These are phyloP conservation scores for Syncerus caffer DNA, from an alignment of 2,797 vertebrate species.

Conservation along the genomic window DNA sequence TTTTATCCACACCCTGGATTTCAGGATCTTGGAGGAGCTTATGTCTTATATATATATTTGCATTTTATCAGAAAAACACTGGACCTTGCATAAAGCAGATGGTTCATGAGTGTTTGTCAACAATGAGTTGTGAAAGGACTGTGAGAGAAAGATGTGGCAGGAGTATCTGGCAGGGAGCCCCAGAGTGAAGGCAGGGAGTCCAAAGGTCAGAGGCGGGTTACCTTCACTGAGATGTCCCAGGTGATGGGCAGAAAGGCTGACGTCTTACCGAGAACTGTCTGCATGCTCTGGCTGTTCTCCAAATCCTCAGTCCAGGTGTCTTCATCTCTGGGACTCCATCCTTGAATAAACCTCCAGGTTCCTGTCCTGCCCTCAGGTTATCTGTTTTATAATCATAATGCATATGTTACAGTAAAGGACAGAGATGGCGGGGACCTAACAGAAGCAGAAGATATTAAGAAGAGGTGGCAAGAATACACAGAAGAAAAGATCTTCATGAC, in stretches of 20 bases:
- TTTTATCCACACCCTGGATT: not conserved
- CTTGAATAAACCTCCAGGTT: not conserved
- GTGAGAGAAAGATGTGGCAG: not conserved
- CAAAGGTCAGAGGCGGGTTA: not conserved
- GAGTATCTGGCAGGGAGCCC: not conserved
- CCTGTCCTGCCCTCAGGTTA: not conserved
- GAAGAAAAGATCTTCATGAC: too few relatives aligned
- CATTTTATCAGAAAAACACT: not conserved
- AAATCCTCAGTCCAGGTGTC: not conserved
- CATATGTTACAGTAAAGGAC: too few relatives aligned
- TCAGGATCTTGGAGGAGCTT: not conserved
- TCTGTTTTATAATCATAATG: not conserved
- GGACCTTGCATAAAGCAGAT: not conserved
- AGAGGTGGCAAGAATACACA: too few relatives aligned
- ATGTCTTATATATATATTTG: not conserved
- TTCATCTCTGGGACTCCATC: not conserved
- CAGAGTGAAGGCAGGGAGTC: not conserved
- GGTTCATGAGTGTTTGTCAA: not conserved
- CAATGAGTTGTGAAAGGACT: not conserved
- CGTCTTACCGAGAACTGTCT: not conserved
- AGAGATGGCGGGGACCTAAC: too few relatives aligned
- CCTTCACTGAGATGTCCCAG: not conserved
- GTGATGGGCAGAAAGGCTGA: not conserved
- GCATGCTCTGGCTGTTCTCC: not conserved
- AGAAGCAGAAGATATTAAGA: too few relatives aligned